Base-by-base conservation (phyloP, 2,888 invertebrate species). In the Ophion costatus region DNA sequence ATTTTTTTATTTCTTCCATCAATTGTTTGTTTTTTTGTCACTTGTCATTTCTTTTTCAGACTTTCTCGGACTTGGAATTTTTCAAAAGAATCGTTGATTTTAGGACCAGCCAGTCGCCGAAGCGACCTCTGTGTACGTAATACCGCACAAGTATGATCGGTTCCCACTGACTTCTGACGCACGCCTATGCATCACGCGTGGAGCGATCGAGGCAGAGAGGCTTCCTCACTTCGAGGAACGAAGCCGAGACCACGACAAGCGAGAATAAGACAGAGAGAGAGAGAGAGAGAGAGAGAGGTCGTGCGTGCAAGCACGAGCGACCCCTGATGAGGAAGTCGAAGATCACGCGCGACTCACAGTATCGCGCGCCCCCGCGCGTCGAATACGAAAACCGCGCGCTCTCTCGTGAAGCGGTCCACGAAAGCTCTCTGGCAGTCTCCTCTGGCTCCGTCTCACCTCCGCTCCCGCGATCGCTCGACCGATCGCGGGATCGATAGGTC, bases 401-500 rank as follows among this genome's bases (percentile, higher is more conserved):
- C 80, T n/a, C 61, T 17, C 7, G 57, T 57, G 66, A 42, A 75
- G 33, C 73, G 83, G 70, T 74, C 73, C 83, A 51, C 51, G 17
- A 83, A 76, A 71, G 79, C 73, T 20, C 59, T 6, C 59, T 6
- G 57, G 9, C 29, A 59, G 29, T 29, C 29, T 29, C 29, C 29
- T 29, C 73, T 59, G 20, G 74, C 61, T 14, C 14, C 63, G 57
- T 83, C 63, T 63, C 63, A 74, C 64, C 56, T 33, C 75, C 51
- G 51, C 51, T 33, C 56, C 75, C 33, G 64, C 75, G 56, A 76
- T 76, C 74, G 63, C 14, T 29, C 66, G 80, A 64, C 63, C 70
- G 80, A 81, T 81, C 81, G 69, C 61, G 59, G 63, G 79, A 83
- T 83, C 83, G 83, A 83, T 83, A 78, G 74, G 83, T 79, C 76